Conservation (phyloP, 1,140 invertebrate genomes). For the Camponotus pennsylvanicus region DNA sequence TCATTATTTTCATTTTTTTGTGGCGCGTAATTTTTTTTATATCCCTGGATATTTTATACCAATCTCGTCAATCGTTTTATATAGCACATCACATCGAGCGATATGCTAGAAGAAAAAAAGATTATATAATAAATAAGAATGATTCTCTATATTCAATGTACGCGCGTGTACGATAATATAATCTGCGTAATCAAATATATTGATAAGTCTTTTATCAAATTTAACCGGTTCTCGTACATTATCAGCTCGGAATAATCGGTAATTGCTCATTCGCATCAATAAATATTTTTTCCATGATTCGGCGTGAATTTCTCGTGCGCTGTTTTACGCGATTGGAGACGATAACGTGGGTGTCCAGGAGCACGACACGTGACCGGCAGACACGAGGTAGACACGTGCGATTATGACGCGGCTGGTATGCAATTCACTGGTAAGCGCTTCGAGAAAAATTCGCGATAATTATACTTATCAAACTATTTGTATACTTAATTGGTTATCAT, state of each 20-base stretch:
- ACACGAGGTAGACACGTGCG: constrained; percentile 50
- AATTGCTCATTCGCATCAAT: constrained; percentile 18
- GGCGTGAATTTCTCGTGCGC: background rate
- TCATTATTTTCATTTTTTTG: background rate
- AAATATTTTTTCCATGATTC: constrained; percentile 43
- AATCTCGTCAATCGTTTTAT: background rate
- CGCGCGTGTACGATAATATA: background rate
- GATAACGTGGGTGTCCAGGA: background rate
- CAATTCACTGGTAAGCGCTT: background rate
- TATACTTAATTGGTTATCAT: background rate
- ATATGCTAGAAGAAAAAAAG: background rate
- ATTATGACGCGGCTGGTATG: background rate
- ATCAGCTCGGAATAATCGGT: constrained; percentile 15
- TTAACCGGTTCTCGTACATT: background rate
- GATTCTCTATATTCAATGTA: background rate
- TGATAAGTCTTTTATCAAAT: background rate
- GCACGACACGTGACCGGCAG: background rate
- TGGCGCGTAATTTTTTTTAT: background rate
- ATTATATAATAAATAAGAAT: background rate
- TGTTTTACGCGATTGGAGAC: background rate
- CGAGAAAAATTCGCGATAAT: constrained; percentile 28
- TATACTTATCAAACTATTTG: background rate
- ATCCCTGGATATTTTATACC: background rate
- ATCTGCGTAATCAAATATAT: background rate
- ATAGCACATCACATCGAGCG: background rate